These are phyloP conservation scores for Ginglymostoma cirratum DNA, from an alignment of 2,113 vertebrate species.

Conservation along the genomic window DNA sequence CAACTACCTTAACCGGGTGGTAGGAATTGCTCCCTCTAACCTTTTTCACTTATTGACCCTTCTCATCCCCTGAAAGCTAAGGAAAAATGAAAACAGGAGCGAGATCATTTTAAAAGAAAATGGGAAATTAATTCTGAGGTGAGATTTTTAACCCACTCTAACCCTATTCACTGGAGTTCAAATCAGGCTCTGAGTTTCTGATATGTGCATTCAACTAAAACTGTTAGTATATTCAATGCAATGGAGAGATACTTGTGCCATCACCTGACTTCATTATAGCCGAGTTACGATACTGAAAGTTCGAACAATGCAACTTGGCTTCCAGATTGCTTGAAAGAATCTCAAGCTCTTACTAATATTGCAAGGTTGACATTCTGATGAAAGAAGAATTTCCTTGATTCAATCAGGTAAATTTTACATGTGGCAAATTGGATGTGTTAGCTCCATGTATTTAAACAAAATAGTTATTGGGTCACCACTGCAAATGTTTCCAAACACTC, in stretches of 20 bases:
- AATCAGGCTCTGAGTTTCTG: background rate
- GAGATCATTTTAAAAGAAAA: background rate
- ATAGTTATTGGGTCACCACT: too few relatives aligned
- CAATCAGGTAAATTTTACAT: background rate
- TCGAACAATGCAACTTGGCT: background rate
- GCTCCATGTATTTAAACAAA: too few relatives aligned
- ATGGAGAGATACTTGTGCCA: background rate
- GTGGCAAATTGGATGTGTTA: too few relatives aligned
- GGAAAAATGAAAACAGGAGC: background rate
- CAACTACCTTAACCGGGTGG: background rate
- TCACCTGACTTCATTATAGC: background rate
- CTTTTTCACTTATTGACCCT: background rate
- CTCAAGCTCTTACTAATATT: background rate
- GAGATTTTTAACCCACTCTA: too few relatives aligned
- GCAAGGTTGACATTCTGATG: background rate
- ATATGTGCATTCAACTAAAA: background rate
- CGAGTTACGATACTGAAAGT: background rate
- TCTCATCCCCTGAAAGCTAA: background rate
- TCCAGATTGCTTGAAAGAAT: background rate
- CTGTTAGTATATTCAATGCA: background rate
- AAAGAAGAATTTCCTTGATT: background rate
- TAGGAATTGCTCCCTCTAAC: background rate
- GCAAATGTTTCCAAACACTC: too few relatives aligned
- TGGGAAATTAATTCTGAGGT: background rate
- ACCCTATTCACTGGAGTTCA: too few relatives aligned